Evolutionary conservation across 2,888 invertebrate species (phyloP), one percentile per base, ranked within the genome.

Genomic region (Argynnis bischoffii): DNA sequence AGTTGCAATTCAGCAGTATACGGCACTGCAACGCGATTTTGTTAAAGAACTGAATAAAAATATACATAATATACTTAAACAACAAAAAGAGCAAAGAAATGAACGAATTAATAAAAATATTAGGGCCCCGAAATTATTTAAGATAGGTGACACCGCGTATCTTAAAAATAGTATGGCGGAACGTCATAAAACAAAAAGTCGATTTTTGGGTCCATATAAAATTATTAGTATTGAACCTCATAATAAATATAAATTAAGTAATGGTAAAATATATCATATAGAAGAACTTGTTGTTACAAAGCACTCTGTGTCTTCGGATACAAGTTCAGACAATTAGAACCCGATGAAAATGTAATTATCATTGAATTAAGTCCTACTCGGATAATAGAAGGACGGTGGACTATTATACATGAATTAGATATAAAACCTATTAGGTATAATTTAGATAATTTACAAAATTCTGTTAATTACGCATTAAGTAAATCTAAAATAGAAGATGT

Each of bases 131-230:
- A 54, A 57, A 61, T 63, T 21, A 18, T 69, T 63, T 55, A 63
- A 59, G 14, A 46, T 69, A 66, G 69, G 69, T n/a, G 70, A 65
- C 46, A 50, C 55, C 51, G 66, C 31, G 5, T 71, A 64, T 56
- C 66, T 69, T 55, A 68, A 66, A 26, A 72, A 72, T 59, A 64
- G 64, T 55, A 70, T 64, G 69, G 72, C 72, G 15, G 72, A 71
- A 2, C 14, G 69, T 55, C 64, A 67, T 51, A 67, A n/a, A n/a
- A n/a, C n/a, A n/a, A n/a, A n/a, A n/a, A n/a, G n/a, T 46, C 61
- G 56, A 63, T 72, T 63, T 60, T 67, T 67, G 16, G 71, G 67
- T 60, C 68, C 66, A 55, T 69, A 60, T 18, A 55, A 53, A 51
- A 66, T 71, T 8, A n/a, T 65, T 13, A 50, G 55, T 31, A n/a